phyloP scores from a whole-genome alignment of 30 jellyfish, hydroid and myxozoan species.

The Catostylus mosaicus region DNA sequence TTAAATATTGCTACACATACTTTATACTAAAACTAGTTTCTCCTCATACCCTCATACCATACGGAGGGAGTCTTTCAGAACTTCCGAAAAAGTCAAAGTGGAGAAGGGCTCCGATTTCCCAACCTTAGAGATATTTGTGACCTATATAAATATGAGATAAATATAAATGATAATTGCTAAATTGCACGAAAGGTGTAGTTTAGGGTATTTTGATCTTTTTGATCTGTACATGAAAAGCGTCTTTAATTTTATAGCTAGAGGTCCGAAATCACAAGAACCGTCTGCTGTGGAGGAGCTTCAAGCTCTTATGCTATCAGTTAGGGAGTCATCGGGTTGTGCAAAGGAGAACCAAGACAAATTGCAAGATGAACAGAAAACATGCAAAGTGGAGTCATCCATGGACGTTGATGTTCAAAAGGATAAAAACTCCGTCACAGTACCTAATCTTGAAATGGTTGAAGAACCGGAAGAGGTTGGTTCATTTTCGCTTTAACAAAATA shows the following conservation, averaged over 20 bases:
- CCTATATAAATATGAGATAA: too few relatives aligned
- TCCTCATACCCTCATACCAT: too few relatives aligned
- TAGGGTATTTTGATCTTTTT: too few relatives aligned
- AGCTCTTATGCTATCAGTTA: conserved; percentile 61
- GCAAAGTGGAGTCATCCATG: conserved; percentile 56
- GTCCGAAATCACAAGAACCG: conserved; percentile 60
- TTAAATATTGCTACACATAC: too few relatives aligned
- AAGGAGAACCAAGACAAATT: conserved; percentile 36
- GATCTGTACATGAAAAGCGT: neutral
- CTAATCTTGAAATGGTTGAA: conserved; percentile 85
- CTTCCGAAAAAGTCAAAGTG: too few relatives aligned
- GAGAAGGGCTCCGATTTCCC: too few relatives aligned
- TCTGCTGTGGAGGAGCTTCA: conserved; percentile 83
- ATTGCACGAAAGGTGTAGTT: too few relatives aligned
- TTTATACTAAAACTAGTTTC: too few relatives aligned
- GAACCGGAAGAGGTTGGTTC: conserved; percentile 93
- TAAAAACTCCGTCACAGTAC: conserved; percentile 61
- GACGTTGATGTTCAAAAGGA: conserved; percentile 57
- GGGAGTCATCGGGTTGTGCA: conserved; percentile 28
- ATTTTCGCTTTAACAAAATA: neutral
- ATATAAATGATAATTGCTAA: too few relatives aligned
- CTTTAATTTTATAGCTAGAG: conserved; percentile 7
- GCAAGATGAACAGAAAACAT: conserved; percentile 31
- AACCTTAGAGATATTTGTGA: too few relatives aligned
- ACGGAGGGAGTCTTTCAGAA: too few relatives aligned